Base-by-base conservation (phyloP, 2,113 vertebrate species). In the Platysteira castanea region DNA sequence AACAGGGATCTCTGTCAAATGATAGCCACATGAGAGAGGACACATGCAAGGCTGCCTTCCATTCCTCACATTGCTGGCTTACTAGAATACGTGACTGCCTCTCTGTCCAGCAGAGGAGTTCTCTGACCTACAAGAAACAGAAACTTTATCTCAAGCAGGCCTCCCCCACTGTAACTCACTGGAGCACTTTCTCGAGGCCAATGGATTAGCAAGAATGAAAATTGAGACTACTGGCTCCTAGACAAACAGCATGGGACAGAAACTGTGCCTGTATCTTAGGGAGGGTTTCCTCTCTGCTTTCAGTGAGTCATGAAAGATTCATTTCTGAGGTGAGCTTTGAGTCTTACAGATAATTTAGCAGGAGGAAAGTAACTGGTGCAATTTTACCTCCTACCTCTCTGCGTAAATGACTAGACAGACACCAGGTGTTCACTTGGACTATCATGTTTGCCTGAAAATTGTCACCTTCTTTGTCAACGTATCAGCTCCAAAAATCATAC, bases 261-360 rank as follows among this genome's bases (percentile, higher is more conserved):
- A 95, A 73, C 27, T 12, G 47, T 23, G 64, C 9, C 79, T 75
- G 35, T 56, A 49, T 41, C 80, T 95, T 49, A 81, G 44, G 37
- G 18, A 93, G 46, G 31, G 56, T 46, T 96, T 94, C 79, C 88
- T 93, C 87, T 91, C 84, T 79, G 78, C 71, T 95, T 95, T 89
- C 95, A 88, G 60, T 52, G 83, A 90, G 80, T 90, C 80, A 92
- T 89, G 75, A 86, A 96, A 96, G 68, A 95, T 92, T 88, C 1
- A 88, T 94, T 96, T 90, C 87, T 77, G 67, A 91, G 78, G 63
- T 77, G 33, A 96, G 63, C 75, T 83, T 94, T 86, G 52, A 93
- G 82, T 78, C 56, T 93, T 89, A 59, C 68, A 75, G 88, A 86
- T 77, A 77, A 86, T 57, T 80, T 87, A 94, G 79, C 47, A 73